These are phyloP conservation scores for Hemithea aestivaria DNA, from an alignment of 2,888 invertebrate species.

Conservation along the genomic window DNA sequence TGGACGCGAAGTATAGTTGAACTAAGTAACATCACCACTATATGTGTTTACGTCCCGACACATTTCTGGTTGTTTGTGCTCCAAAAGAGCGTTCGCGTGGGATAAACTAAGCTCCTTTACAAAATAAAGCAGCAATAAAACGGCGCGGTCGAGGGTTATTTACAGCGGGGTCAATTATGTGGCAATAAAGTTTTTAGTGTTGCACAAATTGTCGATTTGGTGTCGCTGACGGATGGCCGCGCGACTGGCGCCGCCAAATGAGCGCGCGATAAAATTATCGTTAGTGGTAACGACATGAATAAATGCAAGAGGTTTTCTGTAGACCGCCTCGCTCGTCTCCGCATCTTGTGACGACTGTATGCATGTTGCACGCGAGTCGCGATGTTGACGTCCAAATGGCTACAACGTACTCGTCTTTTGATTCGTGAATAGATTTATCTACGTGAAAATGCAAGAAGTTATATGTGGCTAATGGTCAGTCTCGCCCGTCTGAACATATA, in stretches of 20 bases:
- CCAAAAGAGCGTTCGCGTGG: slow-evolving; percentile 9
- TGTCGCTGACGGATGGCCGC: slow-evolving; percentile 73
- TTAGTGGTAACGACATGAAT: slow-evolving; percentile 81
- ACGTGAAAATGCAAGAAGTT: no score
- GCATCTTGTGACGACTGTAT: slow-evolving; percentile 63
- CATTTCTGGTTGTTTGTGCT: slow-evolving; percentile 14
- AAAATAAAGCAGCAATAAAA: slow-evolving; percentile 52
- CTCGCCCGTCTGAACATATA: no score
- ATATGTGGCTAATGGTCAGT: no score
- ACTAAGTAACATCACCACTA: no score
- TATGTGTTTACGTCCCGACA: slow-evolving; percentile 5
- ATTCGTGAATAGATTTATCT: no score
- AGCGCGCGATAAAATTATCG: slow-evolving; percentile 81
- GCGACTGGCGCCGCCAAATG: slow-evolving; percentile 77
- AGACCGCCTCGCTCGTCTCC: slow-evolving; percentile 41
- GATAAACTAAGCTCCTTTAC: slow-evolving; percentile 28
- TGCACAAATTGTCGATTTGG: slow-evolving; percentile 76
- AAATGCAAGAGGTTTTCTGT: slow-evolving; percentile 75
- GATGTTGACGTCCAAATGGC: no score
- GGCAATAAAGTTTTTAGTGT: slow-evolving; percentile 76
- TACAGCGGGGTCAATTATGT: slow-evolving; percentile 72
- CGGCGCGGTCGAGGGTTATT: slow-evolving; percentile 52
- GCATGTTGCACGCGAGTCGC: slow-evolving; percentile 24
- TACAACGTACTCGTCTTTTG: no score
- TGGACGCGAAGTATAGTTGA: no score